A percentile compares a stretch with the other conserved stretches of the same genome.
These are phyloP conservation scores for Heliconius congener DNA, from an alignment of 1,140 invertebrate genomes.

Conservation along the genomic window DNA sequence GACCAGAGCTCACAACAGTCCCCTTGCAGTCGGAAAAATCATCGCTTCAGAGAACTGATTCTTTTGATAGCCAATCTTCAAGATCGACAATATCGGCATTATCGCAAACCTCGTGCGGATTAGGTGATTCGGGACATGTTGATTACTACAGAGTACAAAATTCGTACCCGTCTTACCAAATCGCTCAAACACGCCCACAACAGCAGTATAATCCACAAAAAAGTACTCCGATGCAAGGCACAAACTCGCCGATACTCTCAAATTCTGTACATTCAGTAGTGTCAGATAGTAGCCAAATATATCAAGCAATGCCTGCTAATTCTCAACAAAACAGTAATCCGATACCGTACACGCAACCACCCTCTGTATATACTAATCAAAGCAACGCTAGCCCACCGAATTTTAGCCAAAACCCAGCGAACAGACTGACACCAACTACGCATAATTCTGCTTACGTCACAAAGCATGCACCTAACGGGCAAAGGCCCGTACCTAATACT, in stretches of 20 bases:
- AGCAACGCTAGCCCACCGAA: slow-evolving; percentile 68
- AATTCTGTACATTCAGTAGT: slow-evolving; percentile 46
- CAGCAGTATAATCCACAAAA: slow-evolving; percentile 68
- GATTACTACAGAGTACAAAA: slow-evolving; percentile 82
- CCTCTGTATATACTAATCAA: slow-evolving; percentile 57
- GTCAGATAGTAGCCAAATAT: slow-evolving; percentile 63
- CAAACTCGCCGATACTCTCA: slow-evolving; percentile 52
- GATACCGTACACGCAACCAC: slow-evolving; percentile 69
- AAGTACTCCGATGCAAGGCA: slow-evolving; percentile 54
- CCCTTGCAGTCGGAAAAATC: slow-evolving; percentile 73
- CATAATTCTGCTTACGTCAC: slow-evolving; percentile 60
- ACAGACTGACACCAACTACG: slow-evolving; percentile 65
- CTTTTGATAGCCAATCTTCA: slow-evolving; percentile 80
- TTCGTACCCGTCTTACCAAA: slow-evolving; percentile 68
- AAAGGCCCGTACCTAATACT: slow-evolving; percentile 63
- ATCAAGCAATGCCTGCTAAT: slow-evolving; percentile 61
- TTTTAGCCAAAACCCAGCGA: slow-evolving; percentile 69
- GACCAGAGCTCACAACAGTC: slow-evolving; percentile 84
- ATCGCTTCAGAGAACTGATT: slow-evolving; percentile 76
- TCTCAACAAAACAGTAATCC: slow-evolving; percentile 57
- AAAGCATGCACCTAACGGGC: slow-evolving; percentile 58
- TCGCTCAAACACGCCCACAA: slow-evolving; percentile 60
- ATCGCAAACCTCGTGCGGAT: slow-evolving; percentile 66
- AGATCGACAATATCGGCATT: slow-evolving; percentile 76
- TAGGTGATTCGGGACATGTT: slow-evolving; percentile 66